Evolutionary conservation across 2,888 invertebrate genomes (phyloP), one percentile per base, ranked within the genome.

Genomic region (Rhagophthalmus giganteus): DNA sequence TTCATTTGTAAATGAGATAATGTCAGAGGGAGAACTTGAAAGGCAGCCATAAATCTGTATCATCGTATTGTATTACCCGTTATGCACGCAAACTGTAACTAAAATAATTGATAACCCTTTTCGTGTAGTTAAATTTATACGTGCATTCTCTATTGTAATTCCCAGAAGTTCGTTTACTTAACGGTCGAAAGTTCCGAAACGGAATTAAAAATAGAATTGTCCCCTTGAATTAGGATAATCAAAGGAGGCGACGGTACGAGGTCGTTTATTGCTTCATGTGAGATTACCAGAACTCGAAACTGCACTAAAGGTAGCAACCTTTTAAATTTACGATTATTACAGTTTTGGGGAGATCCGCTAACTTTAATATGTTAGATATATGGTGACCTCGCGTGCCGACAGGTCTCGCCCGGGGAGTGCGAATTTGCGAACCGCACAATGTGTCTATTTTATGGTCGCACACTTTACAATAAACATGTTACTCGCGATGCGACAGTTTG

Each of bases 321-420:
- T 58, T 58, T 58, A 57, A 63, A 65, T 65, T 65, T 65, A 65
- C 61, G 63, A 60, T 65, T 65, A 65, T 65, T 63, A 60, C 61
- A 59, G 60, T 60, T 58, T 57, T 57, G 62, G 59, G 59, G 60
- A 61, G 53, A 58, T 58, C 53, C 55, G 52, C 50, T 41, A 55
- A 58, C 53, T 58, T 58, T 55, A 58, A 34, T n/a, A 34, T 34
- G 34, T 34, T 34, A 24, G 10, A 37, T 37, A 37, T 37, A 25
- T 37, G 10, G 25, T 45, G 40, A 13, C 40, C 40, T 45, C 31
- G 32, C 30, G 37, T 35, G 49, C 50, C 45, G 45, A 45, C 45
- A 38, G 26, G 28, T 30, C 28, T 16, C 35, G 34, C 27, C 38
- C 40, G n/a, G 47, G 15, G 48, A 26, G 44, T 44, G 37, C 37